Evolutionary conservation across 35 echinoderm and acorn worm genomes (phyloP), one percentile per base, ranked within the genome.

Genomic region (Apostichopus parvimensis): DNA sequence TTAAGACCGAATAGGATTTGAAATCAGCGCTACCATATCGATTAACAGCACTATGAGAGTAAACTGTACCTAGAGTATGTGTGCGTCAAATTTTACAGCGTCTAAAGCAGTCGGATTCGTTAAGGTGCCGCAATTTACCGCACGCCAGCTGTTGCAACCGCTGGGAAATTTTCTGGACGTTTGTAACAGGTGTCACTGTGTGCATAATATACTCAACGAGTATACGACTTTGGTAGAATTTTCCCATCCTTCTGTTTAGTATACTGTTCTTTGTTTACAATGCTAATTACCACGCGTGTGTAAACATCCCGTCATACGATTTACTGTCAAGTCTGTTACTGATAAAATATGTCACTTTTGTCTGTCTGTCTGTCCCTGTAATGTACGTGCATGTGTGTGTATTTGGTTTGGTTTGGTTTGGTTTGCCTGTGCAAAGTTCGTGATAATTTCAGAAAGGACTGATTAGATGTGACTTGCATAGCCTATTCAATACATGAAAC

Each of bases 211-310:
- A 68, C 64, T 45, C 34, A 45, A 45, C 34, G 34, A 45, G 0
- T 0, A 45, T 45, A 45, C 34, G 34, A 45, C 34, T 45, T 45
- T 45, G 34, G 34, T 45, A 14, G 64, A 68, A 68, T 68, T 68
- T 11, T 22, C 13, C 21, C 71, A 20, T 75, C 71, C 14, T 18
- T 18, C 71, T 75, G 17, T 7, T 18, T 18, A 75, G 71, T 75
- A 75, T n/a, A 61, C 14, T 75, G 71, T 1, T 18, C 71, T 75
- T 75, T 75, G 71, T 75, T 75, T 22, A 75, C 71, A 75, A 75
- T 75, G 20, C 71, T 75, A 75, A 75, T 75, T 75, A 75, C 64
- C 15, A 75, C 71, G 71, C 71, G 12, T 75, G 71, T 75, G 71
- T 75, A 18, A 75, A 75, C 71, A 75, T 75, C 71, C 71, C 17